A percentile compares a stretch with the other conserved stretches of the same genome.
phyloP scores from a whole-genome alignment of 2,113 vertebrate genomes.

The Ochotona curzoniae region DNA sequence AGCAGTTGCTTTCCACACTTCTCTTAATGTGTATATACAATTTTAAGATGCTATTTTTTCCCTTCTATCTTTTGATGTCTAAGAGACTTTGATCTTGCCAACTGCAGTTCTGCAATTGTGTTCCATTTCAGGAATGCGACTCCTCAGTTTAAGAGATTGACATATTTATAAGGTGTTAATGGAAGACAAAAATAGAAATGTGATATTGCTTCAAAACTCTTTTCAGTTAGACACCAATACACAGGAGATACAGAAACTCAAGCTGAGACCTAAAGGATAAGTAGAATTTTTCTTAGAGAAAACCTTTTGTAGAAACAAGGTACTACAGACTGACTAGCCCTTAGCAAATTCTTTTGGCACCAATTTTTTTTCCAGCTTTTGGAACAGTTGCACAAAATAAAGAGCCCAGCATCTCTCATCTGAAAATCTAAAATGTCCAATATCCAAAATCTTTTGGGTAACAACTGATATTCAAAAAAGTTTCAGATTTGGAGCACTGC shows the following conservation, averaged over 20 bases:
- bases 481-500: background rate
- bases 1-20: constrained; percentile 3
- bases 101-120: background rate
- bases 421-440: background rate
- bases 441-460: too few species aligned
- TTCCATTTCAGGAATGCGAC: background rate
- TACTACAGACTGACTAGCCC: background rate
- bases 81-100: background rate
- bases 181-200: constrained; percentile 31
- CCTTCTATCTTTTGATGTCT: background rate
- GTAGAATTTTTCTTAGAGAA: background rate
- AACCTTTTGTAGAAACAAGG: background rate
- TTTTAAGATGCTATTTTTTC: background rate
- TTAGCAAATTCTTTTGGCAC: background rate
- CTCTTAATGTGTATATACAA: background rate
- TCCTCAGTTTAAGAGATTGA: background rate
- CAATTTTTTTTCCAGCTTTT: background rate
- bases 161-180: background rate
- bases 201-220: background rate
- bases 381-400: background rate
- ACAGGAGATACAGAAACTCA: background rate
- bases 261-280: background rate
- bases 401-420: background rate
- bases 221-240: constrained; percentile 20
- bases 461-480: background rate